phyloP scores from a whole-genome alignment of 2,888 invertebrate genomes.

The Lomographa bimaculata region DNA sequence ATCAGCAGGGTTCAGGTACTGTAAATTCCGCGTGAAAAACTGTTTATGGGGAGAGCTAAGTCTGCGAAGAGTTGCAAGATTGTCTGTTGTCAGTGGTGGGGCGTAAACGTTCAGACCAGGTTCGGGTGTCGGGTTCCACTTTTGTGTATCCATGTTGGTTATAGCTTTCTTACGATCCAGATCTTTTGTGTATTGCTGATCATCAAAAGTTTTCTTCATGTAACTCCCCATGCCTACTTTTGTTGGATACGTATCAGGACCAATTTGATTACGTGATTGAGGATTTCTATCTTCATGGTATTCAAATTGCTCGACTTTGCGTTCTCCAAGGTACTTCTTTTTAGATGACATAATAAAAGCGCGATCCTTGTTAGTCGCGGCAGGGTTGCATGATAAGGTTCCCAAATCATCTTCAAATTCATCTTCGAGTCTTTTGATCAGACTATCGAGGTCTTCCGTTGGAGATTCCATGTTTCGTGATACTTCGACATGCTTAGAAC shows the following conservation, averaged over 20 bases:
- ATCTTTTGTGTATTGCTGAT: constrained; percentile 46
- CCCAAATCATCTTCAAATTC: constrained; percentile 72
- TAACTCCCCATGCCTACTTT: constrained; percentile 53
- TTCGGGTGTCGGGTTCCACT: constrained; percentile 38
- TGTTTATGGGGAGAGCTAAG: constrained; percentile 12
- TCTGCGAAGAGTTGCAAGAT: constrained; percentile 12
- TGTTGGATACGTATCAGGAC: constrained; percentile 44
- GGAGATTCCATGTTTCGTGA: constrained; percentile 46
- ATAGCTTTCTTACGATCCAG: constrained; percentile 54
- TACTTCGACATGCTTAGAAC: constrained; percentile 42
- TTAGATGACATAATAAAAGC: constrained; percentile 29
- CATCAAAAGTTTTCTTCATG: constrained; percentile 49
- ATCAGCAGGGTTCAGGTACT: constrained; percentile 43
- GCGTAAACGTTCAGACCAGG: constrained; percentile 31
- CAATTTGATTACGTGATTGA: constrained; percentile 28
- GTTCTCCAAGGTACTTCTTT: constrained; percentile 35
- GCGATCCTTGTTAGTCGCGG: constrained; percentile 37
- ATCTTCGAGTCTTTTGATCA: constrained; percentile 70
- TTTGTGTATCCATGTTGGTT: constrained; percentile 49
- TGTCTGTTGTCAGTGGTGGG: constrained; percentile 29
- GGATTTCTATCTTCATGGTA: constrained; percentile 34
- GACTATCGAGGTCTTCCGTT: constrained; percentile 57
- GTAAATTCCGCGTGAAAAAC: constrained; percentile 39
- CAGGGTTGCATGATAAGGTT: no score
- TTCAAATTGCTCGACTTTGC: constrained; percentile 36